phyloP scores from a whole-genome alignment of 2,113 vertebrate genomes.

The Pyrgilauda ruficollis region DNA sequence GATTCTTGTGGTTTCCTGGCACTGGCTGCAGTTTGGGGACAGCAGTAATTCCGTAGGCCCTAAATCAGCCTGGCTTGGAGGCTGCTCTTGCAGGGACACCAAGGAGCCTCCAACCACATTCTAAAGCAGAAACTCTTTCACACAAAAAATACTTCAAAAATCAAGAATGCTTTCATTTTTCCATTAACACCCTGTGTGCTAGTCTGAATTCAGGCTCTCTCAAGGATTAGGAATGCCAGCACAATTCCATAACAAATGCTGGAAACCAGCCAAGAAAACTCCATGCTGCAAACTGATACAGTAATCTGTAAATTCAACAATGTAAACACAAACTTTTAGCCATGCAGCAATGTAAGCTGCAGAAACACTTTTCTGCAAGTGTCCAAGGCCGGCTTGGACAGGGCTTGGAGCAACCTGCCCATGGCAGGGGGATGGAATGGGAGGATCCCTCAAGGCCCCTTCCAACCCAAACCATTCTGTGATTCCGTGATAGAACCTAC shows the following conservation, averaged over 20 bases:
- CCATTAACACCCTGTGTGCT: background rate
- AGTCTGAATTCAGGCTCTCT: background rate
- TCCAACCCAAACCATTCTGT: background rate
- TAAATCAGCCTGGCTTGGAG: background rate
- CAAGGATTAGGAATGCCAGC: background rate
- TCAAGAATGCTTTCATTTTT: background rate
- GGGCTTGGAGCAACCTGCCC: background rate
- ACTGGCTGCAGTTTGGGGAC: background rate
- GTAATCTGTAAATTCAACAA: background rate
- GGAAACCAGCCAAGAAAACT: background rate
- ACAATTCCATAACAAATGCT: background rate
- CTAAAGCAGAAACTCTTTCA: background rate
- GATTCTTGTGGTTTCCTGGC: conserved; percentile 3
- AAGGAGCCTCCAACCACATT: background rate
- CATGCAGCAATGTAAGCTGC: background rate
- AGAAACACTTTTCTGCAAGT: background rate
- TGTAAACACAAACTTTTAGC: background rate
- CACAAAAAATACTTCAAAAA: background rate
- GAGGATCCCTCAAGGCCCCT: background rate
- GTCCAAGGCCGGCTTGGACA: background rate
- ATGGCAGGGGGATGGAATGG: background rate
- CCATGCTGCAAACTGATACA: background rate
- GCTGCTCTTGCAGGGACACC: background rate
- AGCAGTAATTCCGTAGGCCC: background rate
- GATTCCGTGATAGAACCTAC: background rate